Evolutionary conservation across 92 coral and sea anemone species (phyloP).

Genomic region (Epizoanthus illoricatus): DNA sequence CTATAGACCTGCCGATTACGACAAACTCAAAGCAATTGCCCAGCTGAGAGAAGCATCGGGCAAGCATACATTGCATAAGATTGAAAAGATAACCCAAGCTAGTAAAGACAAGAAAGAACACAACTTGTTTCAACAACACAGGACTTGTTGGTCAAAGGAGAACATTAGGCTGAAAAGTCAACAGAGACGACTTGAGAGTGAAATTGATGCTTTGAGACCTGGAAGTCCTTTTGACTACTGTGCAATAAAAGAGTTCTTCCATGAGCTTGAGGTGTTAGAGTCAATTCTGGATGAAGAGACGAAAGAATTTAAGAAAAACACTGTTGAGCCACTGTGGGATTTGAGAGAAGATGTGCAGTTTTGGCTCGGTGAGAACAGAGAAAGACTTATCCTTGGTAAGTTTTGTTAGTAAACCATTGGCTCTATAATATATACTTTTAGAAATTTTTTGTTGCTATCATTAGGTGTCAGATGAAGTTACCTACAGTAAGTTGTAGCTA

Average conservation of each 20-base stretch:
- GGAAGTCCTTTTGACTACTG: conserved; percentile 77
- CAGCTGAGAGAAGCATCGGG: conserved; percentile 88
- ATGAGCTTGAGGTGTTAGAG: conserved; percentile 81
- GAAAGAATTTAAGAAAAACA: conserved; percentile 73
- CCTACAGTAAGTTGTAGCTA: no score
- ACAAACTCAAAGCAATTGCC: conserved; percentile 91
- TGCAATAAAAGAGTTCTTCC: conserved; percentile 74
- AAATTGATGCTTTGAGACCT: conserved; percentile 74
- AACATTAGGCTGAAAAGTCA: conserved; percentile 74
- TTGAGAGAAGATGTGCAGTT: conserved; percentile 90
- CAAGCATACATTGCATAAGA: conserved; percentile 74
- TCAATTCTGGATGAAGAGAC: conserved; percentile 73
- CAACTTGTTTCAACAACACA: conserved; percentile 83
- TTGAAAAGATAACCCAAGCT: conserved; percentile 79
- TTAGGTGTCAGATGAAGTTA: no score
- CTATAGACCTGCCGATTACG: conserved; percentile 85
- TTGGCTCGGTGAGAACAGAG: conserved; percentile 93
- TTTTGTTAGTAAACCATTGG: neutral
- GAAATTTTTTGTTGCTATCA: no score
- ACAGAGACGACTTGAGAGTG: conserved; percentile 68
- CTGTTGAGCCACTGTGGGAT: conserved; percentile 92
- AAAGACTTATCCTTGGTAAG: conserved; percentile 73
- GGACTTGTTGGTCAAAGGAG: conserved; percentile 92
- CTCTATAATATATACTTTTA: no score
- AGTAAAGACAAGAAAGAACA: conserved; percentile 87